These are phyloP conservation scores for Meiosimyza decipiens DNA, from an alignment of 2,888 invertebrate genomes.

Conservation along the genomic window DNA sequence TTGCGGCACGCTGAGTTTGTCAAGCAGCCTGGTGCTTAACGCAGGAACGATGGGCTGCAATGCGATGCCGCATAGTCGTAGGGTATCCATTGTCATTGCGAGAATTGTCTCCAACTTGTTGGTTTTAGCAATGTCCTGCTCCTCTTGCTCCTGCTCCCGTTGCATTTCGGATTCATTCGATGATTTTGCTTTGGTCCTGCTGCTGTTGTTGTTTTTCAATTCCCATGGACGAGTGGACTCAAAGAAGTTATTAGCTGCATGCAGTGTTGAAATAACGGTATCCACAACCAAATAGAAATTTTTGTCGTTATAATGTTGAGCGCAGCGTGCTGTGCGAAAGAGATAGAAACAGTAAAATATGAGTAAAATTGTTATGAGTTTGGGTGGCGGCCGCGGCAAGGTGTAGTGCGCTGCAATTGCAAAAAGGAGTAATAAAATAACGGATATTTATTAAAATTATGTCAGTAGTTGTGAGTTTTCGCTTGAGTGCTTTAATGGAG, in stretches of 20 bases:
- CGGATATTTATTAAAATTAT: slow-evolving; percentile 18
- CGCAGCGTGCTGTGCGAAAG: slow-evolving; percentile 71
- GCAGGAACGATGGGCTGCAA: slow-evolving; percentile 89
- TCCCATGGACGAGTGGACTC: slow-evolving; percentile 91
- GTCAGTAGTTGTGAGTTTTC: slow-evolving; percentile 8
- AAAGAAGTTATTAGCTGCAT: slow-evolving; percentile 86
- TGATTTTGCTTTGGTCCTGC: neutral
- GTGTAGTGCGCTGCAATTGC: neutral
- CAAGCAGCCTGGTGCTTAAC: slow-evolving; percentile 75
- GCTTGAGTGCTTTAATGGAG: slow-evolving; percentile 7
- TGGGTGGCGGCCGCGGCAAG: neutral
- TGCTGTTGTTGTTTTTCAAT: slow-evolving; percentile 70
- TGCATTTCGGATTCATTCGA: slow-evolving; percentile 28
- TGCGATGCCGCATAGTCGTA: slow-evolving; percentile 82
- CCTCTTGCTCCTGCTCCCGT: slow-evolving; percentile 9
- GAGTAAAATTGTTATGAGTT: neutral
- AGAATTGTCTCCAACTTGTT: slow-evolving; percentile 78
- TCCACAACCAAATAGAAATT: slow-evolving; percentile 88
- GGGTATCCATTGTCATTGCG: slow-evolving; percentile 85
- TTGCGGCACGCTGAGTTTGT: slow-evolving; percentile 72
- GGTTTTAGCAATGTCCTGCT: slow-evolving; percentile 64
- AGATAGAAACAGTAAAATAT: slow-evolving; percentile 8
- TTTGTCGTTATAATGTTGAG: slow-evolving; percentile 76
- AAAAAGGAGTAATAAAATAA: neutral
- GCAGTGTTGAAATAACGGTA: slow-evolving; percentile 78